Conservation (phyloP, 2,797 vertebrate species). For the Gorsachius magnificus region DNA sequence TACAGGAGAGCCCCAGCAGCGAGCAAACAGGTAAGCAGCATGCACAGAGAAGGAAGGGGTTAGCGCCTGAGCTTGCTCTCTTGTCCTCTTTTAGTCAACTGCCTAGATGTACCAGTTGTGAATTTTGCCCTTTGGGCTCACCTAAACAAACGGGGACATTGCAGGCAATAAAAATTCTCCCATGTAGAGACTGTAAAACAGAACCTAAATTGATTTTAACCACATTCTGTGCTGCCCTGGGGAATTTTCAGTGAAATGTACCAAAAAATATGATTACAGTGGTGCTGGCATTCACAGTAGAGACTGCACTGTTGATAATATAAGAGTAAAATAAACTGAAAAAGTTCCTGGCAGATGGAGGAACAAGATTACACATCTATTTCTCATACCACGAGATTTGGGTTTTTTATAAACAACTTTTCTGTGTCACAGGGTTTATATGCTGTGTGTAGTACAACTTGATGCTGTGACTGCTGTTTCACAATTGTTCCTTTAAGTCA, state of each 20-base stretch:
- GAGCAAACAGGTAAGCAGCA: fast-evolving
- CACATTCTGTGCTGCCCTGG: background rate
- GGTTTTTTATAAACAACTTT: background rate
- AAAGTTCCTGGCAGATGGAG: background rate
- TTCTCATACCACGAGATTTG: background rate
- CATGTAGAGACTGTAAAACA: background rate
- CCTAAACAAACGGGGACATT: background rate
- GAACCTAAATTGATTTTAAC: slow-evolving; percentile 10
- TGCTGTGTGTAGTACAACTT: background rate
- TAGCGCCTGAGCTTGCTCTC: background rate
- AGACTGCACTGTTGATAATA: background rate
- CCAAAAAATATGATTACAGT: background rate
- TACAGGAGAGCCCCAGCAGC: background rate
- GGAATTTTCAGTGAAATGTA: slow-evolving; percentile 1
- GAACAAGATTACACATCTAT: background rate
- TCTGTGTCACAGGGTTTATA: background rate
- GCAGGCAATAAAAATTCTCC: background rate
- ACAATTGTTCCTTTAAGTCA: background rate
- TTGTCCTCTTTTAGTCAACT: background rate
- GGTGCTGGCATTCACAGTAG: background rate
- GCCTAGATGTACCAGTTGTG: background rate
- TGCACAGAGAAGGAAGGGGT: background rate
- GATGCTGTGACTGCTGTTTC: background rate
- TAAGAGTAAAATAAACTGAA: background rate
- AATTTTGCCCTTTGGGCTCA: background rate